Base-by-base conservation (phyloP, 2,113 vertebrate species). In the Ictalurus furcatus region DNA sequence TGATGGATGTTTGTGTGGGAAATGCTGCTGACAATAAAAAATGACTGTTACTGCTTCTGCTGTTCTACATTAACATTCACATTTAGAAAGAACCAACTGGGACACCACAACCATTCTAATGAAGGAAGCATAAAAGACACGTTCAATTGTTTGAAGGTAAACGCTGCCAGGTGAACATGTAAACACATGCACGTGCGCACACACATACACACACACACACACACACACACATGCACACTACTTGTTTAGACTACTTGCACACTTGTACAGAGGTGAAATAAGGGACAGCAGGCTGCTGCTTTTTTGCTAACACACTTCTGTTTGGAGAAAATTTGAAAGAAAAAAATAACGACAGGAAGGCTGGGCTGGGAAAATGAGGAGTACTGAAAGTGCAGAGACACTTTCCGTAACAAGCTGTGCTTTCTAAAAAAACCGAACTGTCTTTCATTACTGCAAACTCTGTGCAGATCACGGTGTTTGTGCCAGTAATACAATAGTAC, bases 341-440 rank as follows among this genome's bases (percentile, higher is more conserved):
- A 37, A 90, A 86, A 87, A 84, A 71, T 56, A 85, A 71, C 16
- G n/a, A 65, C 44, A 23, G 71, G 59, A 83, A 54, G 61, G 79
- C 78, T 23, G 83, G 48, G n/a, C 25, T 40, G 30, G 44, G 23
- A 63, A 48, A 85, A 54, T 76, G 30, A 54, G 48, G 54, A 61
- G 52, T 17, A 19, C 19, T 84, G 58, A 17, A 84, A 37, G 48
- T 14, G 25, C 25, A 52, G 61, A 58, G 48, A 88, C n/a, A 6
- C 25, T 79, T 54, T 76, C 48, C 40, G 67, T 88, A 85, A 78
- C 48, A 44, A 69, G 54, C 14, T 67, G 52, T 69, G 69, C 28
- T 34, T 84, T 84, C 56, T 54, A 54, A 25, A n/a, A 61, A 52
- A 69, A 48, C 0, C 44, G 6, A 21, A 34, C 3, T 30, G 34